These are phyloP conservation scores for Megalops cyprinoides DNA, from an alignment of 2,797 vertebrate genomes.

Conservation along the genomic window DNA sequence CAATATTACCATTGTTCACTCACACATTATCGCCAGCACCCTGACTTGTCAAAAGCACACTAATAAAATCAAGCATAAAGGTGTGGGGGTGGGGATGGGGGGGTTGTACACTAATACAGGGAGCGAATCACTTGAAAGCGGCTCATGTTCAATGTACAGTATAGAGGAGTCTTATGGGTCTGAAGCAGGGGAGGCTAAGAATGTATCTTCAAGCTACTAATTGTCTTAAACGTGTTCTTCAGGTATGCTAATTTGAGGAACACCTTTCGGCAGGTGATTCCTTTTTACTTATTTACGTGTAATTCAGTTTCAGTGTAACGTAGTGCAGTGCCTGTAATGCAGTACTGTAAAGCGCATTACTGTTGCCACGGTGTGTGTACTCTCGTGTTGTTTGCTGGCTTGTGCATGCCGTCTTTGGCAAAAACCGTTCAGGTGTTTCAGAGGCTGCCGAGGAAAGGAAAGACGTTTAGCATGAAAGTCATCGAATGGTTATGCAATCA, in stretches of 20 bases:
- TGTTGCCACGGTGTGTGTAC: background rate
- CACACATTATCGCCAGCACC: conserved; percentile 63
- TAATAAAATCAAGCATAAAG: conserved; percentile 41
- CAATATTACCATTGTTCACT: conserved; percentile 74
- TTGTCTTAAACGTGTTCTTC: background rate
- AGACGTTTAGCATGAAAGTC: background rate
- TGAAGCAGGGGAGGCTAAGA: background rate
- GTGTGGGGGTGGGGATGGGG: conserved; percentile 49
- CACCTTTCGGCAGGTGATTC: background rate
- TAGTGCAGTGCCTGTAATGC: background rate
- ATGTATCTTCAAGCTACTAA: background rate
- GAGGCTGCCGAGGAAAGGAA: background rate
- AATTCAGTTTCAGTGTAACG: too few species aligned
- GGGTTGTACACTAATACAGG: conserved; percentile 15
- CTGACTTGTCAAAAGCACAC: conserved; percentile 66
- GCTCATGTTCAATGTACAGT: background rate
- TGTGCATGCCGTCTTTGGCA: background rate
- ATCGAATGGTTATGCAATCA: background rate
- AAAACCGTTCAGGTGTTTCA: background rate
- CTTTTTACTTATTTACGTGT: too few species aligned
- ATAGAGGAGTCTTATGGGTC: too few species aligned
- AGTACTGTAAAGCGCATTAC: too few species aligned
- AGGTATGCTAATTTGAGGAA: background rate
- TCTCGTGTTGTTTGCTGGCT: background rate
- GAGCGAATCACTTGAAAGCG: background rate